Conservation (phyloP, 2,797 vertebrate species). For the Triplophysa bombifrons region DNA sequence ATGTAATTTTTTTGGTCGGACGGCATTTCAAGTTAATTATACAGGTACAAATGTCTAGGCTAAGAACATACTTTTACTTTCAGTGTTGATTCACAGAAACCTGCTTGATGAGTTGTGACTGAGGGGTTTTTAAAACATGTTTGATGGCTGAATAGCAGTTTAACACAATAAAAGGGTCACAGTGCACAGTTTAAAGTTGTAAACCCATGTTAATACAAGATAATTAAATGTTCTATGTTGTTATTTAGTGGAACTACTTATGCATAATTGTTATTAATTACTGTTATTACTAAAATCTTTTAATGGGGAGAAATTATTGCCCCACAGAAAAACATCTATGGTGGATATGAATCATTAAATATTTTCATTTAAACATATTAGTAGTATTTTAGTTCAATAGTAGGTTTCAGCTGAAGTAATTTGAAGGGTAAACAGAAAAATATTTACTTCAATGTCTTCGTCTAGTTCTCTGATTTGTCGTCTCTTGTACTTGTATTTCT, state of each 20-base stretch:
- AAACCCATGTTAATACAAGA: neutral
- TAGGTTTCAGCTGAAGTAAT: neutral
- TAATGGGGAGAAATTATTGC: no score
- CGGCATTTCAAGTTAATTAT: no score
- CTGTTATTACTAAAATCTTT: no score
- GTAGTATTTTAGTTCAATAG: neutral
- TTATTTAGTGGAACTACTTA: neutral
- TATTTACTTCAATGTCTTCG: slow-evolving; percentile 82
- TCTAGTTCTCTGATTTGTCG: slow-evolving; percentile 82
- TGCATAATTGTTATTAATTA: no score
- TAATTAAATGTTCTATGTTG: neutral
- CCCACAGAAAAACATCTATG: no score
- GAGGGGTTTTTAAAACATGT: neutral
- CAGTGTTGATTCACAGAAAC: no score
- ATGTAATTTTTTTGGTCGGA: fast-evolving
- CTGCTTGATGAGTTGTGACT: no score
- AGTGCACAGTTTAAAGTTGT: neutral
- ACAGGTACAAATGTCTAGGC: no score
- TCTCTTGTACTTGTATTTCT: slow-evolving; percentile 78
- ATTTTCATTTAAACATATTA: neutral
- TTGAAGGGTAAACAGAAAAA: neutral
- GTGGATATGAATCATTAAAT: no score
- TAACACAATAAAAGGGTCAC: no score
- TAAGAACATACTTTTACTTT: no score
- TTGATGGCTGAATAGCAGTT: neutral